Conservation (phyloP, 2,888 invertebrate species). For the Anodontia alba region DNA sequence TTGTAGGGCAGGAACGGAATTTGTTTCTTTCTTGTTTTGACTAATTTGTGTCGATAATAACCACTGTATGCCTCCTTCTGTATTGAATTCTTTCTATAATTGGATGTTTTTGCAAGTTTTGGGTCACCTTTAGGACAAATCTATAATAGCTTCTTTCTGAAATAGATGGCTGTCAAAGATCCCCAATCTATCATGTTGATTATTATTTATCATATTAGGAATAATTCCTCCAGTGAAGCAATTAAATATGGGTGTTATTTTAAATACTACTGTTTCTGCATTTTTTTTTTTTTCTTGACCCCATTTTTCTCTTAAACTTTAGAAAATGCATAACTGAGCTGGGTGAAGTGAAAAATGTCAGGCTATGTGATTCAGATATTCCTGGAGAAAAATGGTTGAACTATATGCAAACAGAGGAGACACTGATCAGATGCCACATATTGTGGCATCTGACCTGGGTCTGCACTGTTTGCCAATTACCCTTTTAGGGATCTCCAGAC, state of each 20-base stretch:
- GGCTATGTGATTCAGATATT: too few relatives aligned
- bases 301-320: not conserved
- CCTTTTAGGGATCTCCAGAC: too few relatives aligned
- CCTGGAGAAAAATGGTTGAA: too few relatives aligned
- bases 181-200: conserved; percentile 7
- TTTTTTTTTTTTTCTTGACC: not conserved
- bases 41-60: conserved; percentile 6
- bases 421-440: too few relatives aligned
- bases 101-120: conserved; percentile 13
- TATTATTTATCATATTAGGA: not conserved
- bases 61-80: not conserved
- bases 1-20: not conserved
- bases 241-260: not conserved
- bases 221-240: not conserved
- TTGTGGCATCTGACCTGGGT: too few relatives aligned
- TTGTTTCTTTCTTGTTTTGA: not conserved
- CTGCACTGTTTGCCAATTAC: too few relatives aligned
- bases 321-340: too few relatives aligned
- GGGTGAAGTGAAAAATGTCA: too few relatives aligned
- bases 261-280: not conserved
- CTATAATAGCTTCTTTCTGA: not conserved
- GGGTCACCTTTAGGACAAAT: conserved; percentile 17
- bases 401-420: too few relatives aligned
- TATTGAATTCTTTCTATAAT: conserved; percentile 1
- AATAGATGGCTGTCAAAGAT: not conserved